Percentiles rank a stretch among this genome's conserved stretches.
These are phyloP conservation scores for Caenorhabditis panamensis DNA, from an alignment of 2,888 invertebrate genomes.

Conservation along the genomic window DNA sequence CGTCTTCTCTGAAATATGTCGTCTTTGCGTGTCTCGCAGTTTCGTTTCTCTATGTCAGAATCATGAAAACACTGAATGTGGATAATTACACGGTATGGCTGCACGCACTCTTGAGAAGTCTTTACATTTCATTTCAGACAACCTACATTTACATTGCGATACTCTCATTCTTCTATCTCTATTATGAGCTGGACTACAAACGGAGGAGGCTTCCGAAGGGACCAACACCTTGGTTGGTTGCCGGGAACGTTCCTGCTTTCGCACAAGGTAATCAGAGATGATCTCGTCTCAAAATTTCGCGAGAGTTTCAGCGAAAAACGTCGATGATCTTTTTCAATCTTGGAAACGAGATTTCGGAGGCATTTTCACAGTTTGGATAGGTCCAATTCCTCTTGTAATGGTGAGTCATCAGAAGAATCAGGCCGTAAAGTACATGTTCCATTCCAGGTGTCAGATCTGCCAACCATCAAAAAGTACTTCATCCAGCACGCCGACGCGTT, in stretches of 20 bases:
- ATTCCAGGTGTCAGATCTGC: slow-evolving; percentile 58
- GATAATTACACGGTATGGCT: slow-evolving; percentile 28
- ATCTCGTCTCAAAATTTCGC: background rate
- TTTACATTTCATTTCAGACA: slow-evolving; percentile 13
- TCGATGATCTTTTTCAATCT: slow-evolving; percentile 69
- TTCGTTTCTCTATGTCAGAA: slow-evolving; percentile 36
- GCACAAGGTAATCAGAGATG: slow-evolving; percentile 44
- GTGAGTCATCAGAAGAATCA: slow-evolving; percentile 51
- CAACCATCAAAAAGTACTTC: slow-evolving; percentile 76
- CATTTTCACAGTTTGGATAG: slow-evolving; percentile 81
- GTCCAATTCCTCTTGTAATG: slow-evolving; percentile 79
- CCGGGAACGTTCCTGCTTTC: slow-evolving; percentile 75
- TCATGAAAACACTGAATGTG: slow-evolving; percentile 18
- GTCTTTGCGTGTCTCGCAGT: slow-evolving; percentile 28
- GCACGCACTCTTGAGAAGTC: background rate
- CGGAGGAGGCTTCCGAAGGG: slow-evolving; percentile 74
- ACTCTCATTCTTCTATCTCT: slow-evolving; percentile 53
- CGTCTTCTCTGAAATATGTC: slow-evolving; percentile 16
- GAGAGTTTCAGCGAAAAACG: slow-evolving; percentile 51
- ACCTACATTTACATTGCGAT: slow-evolving; percentile 27
- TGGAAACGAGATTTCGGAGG: slow-evolving; percentile 73
- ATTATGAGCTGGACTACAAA: slow-evolving; percentile 75
- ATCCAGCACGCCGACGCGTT: slow-evolving; percentile 77
- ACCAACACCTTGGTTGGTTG: slow-evolving; percentile 73
- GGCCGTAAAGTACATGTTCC: background rate